Base-by-base conservation (phyloP, 1,140 invertebrate species). In the Temnothorax nylanderi region DNA sequence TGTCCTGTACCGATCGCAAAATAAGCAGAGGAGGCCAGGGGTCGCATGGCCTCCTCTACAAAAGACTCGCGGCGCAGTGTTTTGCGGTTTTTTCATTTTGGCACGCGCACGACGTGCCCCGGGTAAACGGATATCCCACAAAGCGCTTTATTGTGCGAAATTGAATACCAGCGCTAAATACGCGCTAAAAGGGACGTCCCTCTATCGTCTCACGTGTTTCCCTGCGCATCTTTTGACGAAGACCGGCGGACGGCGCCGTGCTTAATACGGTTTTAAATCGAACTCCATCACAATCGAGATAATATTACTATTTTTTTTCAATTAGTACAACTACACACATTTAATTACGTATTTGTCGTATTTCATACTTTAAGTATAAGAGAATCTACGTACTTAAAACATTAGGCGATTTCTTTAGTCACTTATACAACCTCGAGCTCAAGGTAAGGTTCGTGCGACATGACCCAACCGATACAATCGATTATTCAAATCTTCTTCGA, bases 61-160 rank as follows among this genome's bases (percentile, higher is more conserved):
- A 93, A 92, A 89, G 87, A 56, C 32, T 32, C 71, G 10, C 71
- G 76, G 85, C 91, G 90, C 72, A 89, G 92, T 94, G 92, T 94
- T 94, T 93, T 93, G 94, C 93, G 94, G 93, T 95, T 94, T 94
- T 75, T 94, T 94, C 94, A 94, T 94, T 95, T 95, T 95, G 95
- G 94, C 94, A 95, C 94, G 94, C 94, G 95, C 92, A 92, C 91
- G 77, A 88, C 90, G 89, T 89, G 88, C 91, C 85, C 80, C 84
- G 77, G 87, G 94, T 95, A 95, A 95, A 88, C 91, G 92, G 94
- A 95, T 95, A 95, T 88, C 93, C 89, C 91, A 93, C 94, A 95
- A 95, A 95, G 94, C 94, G 92, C 93, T 95, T 95, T 94, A 95
- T 94, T 94, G 93, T 93, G 91, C 89, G 94, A 94, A 95, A 95